phyloP scores from a whole-genome alignment of 1,140 invertebrate genomes.

The Leptonema lineaticorne region DNA sequence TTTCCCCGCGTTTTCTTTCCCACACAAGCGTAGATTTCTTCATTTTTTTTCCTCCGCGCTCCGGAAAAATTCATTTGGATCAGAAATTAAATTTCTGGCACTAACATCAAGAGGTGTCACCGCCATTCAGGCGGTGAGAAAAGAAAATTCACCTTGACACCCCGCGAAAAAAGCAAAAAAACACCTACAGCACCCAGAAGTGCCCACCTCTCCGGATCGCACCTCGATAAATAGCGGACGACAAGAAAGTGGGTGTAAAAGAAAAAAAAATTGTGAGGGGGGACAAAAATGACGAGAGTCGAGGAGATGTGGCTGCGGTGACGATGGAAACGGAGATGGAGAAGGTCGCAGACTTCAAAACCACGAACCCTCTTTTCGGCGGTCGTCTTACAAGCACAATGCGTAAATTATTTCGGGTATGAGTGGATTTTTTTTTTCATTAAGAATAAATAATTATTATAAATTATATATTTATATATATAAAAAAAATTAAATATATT shows the following conservation, averaged over 20 bases:
- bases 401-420: not conserved
- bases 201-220: constrained; percentile 4
- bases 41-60: constrained; percentile 8
- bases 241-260: too few relatives aligned
- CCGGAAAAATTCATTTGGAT: constrained; percentile 26
- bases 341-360: not conserved
- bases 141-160: constrained; percentile 37
- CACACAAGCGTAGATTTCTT: too few relatives aligned
- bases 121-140: constrained; percentile 31
- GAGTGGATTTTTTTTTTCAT: too few relatives aligned
- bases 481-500: too few relatives aligned
- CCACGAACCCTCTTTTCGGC: not conserved
- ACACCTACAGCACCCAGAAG: not conserved
- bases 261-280: too few relatives aligned
- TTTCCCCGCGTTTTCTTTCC: not conserved
- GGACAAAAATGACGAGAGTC: not conserved
- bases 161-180: not conserved
- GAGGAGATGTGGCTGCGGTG: not conserved
- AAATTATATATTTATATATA: too few relatives aligned
- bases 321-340: not conserved
- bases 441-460: too few relatives aligned
- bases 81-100: constrained; percentile 37
- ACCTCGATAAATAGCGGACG: constrained; percentile 19
- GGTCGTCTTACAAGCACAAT: too few relatives aligned
- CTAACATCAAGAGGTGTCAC: constrained; percentile 37